These are phyloP conservation scores for Dynastes hyllus DNA, from an alignment of 2,888 invertebrate species.

Conservation along the genomic window DNA sequence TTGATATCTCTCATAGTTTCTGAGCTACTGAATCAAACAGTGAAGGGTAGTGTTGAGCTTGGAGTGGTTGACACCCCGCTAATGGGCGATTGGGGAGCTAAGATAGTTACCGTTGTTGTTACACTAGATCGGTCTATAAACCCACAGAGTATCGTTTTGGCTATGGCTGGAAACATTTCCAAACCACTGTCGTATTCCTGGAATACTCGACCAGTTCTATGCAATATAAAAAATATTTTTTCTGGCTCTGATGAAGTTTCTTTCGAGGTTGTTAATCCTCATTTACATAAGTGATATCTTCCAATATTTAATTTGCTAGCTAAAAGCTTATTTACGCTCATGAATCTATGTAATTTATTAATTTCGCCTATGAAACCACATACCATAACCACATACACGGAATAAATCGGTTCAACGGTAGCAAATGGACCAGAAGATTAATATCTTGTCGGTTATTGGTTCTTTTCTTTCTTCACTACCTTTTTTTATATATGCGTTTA, in stretches of 20 bases:
- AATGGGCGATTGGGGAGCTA: no score
- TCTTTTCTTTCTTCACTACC: background rate
- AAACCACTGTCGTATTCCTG: no score
- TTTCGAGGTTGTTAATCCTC: background rate
- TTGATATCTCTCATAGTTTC: no score
- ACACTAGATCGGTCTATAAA: no score
- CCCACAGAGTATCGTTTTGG: no score
- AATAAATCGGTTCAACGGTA: slow-evolving; percentile 10
- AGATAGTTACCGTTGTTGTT: no score
- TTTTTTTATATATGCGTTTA: background rate
- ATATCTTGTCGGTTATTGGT: slow-evolving; percentile 14
- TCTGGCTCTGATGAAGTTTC: background rate
- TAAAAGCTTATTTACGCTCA: slow-evolving; percentile 2
- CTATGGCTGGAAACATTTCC: no score
- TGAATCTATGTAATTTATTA: slow-evolving; percentile 1
- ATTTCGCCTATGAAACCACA: background rate
- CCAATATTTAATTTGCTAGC: slow-evolving; percentile 10
- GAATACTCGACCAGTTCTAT: no score
- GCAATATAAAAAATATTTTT: no score
- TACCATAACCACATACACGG: background rate
- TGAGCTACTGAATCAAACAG: no score
- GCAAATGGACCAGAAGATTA: slow-evolving; percentile 10
- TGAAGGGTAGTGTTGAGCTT: no score
- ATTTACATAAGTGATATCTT: background rate
- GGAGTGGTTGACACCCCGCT: no score